Base-by-base conservation (phyloP, 2,797 vertebrate genomes). In the Myripristis murdjan region DNA sequence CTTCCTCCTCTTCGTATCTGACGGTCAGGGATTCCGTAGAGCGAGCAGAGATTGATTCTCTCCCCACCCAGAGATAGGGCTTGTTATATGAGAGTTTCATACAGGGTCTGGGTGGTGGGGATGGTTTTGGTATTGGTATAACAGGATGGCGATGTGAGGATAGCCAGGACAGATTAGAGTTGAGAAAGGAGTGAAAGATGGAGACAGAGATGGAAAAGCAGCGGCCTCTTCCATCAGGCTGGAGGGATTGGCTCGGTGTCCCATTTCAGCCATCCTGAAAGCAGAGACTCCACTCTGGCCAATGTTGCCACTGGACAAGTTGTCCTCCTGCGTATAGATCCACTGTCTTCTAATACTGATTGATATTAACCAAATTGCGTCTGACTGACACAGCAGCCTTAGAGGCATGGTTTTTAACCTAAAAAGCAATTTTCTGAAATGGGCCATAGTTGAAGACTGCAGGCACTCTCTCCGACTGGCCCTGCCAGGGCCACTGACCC, bases 291-390 rank as follows among this genome's bases (percentile, higher is more conserved):
- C 57, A 1, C 69, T 75, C 77, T 12, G 54, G 57, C 66, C 35
- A 54, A 16, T 62, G 81, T 64, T 70, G 64, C 79, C 24, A 48
- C 76, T 72, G 81, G 76, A 83, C 72, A 52, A 68, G 59, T 70
- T 15, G 72, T 72, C 84, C 85, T 73, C 68, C 12, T 8, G 52
- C 33, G 20, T 87, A 89, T 86, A 77, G 84, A 88, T 89, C 89
- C 20, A 52, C 81, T 68, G 86, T 86, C 83, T 80, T 7, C 81
- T 89, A 82, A 83, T 82, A 63, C 80, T 89, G 91, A 92, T 91
- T 88, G 90, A 91, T 87, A 88, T 82, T 86, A 87, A 93, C 90
- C 91, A 88, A 90, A 91, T 87, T 86, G 83, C 73, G 81, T 88
- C 77, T 86, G 91, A 90, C 87, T 90, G 87, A 89, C 89, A 87